Evolutionary conservation across 2,888 invertebrate species (phyloP).

Genomic region (Melolontha melolontha): DNA sequence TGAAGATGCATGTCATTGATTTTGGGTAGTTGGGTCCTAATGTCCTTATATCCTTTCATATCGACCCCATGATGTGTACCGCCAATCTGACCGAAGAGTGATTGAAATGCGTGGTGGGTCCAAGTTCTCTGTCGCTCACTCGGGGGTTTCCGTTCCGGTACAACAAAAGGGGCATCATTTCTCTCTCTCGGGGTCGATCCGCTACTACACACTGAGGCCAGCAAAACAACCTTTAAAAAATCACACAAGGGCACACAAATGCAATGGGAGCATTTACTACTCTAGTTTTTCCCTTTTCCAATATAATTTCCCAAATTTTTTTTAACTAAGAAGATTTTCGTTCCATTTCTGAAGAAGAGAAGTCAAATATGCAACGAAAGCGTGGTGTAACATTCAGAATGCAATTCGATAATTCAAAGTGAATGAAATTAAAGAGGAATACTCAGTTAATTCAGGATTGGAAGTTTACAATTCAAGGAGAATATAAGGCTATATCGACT

Average conservation of each 20-base stretch:
- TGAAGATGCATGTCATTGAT: constrained; percentile 41
- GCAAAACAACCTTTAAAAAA: constrained; percentile 8
- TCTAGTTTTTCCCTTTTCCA: constrained; percentile 5
- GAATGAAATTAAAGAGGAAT: no score
- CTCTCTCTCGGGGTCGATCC: constrained; percentile 27
- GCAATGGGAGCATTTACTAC: constrained; percentile 39
- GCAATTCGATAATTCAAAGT: no score
- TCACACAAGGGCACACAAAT: constrained; percentile 25
- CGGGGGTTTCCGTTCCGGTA: constrained; percentile 40
- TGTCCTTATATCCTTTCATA: constrained; percentile 50
- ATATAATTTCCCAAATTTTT: constrained; percentile 8
- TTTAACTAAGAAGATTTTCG: no score
- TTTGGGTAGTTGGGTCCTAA: constrained; percentile 49
- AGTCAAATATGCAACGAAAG: no score
- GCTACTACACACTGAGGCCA: constrained; percentile 30
- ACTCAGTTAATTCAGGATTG: no score
- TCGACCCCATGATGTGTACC: constrained; percentile 46
- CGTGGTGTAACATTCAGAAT: no score
- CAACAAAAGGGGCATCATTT: constrained; percentile 30
- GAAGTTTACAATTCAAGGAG: no score
- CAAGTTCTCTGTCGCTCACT: constrained; percentile 33
- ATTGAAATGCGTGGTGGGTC: constrained; percentile 40
- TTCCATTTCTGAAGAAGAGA: no score
- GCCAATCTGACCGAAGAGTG: constrained; percentile 42
- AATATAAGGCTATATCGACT: no score